Base-by-base conservation (phyloP, 1,140 invertebrate species). In the Eriocheir sinensis region DNA sequence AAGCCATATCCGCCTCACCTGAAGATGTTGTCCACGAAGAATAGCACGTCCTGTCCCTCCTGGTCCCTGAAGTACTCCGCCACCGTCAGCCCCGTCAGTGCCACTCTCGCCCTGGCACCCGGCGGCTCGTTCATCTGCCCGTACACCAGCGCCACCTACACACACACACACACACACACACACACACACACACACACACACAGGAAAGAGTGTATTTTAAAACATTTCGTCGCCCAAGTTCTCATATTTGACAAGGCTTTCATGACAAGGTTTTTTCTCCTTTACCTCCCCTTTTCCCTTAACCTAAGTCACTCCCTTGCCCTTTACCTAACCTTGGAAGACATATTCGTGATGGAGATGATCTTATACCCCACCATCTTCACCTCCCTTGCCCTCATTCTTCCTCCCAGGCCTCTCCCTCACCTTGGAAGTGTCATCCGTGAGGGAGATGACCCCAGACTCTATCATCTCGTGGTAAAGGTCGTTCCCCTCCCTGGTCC, bases 11-110 rank as follows among this genome's bases (percentile, higher is more conserved):
- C n/a, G 2, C 9, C 89, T 97, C 99, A 99, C 97, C 99, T 98
- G 98, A 99, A 99, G 97, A 99, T 99, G 97, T 99, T 99, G 97
- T 99, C 99, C 97, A 99, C 99, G 97, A 99, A 99, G 53, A 99
- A 98, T 96, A 99, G 97, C 96, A 99, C 99, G 97, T 99, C 99
- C 96, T 99, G 99, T 96, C 99, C 99, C 97, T 99, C 99, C 96
- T 99, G 98, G 96, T 99, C 99, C 97, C 99, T 98, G 99, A 99
- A 99, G 97, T 99, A 99, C 97, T 99, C 99, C 91, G 98, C 98
- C 60, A 98, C 98, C 89, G 99, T 99, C 85, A 99, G 97, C 81
- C 98, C 98, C 96, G 99, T 99, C 93, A 99, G 97, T 95, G 99
- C 99, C 41, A 99, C 99, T 97, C 99, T 98, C 96, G 99, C 99